Evolutionary conservation across 2,113 vertebrate genomes (phyloP).

Genomic region (Sebastes fasciatus): DNA sequence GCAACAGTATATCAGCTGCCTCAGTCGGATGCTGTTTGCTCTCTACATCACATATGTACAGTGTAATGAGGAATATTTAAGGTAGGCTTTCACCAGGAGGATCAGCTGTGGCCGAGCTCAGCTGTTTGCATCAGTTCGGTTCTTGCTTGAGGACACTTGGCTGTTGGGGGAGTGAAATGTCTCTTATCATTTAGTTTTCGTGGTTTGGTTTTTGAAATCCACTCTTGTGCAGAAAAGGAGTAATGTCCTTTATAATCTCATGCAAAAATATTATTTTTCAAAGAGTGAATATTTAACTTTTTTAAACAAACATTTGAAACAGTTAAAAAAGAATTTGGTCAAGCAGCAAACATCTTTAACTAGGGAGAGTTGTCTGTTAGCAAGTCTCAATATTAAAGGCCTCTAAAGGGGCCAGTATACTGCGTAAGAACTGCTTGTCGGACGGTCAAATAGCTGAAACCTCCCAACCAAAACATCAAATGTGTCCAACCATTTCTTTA

Average conservation of each 20-base stretch:
- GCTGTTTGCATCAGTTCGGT: neutral
- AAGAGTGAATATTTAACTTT: too few species aligned
- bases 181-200: neutral
- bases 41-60: neutral
- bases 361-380: neutral
- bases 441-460: neutral
- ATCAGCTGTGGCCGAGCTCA: neutral
- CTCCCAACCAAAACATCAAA: neutral
- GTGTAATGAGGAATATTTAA: neutral
- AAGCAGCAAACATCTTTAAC: neutral
- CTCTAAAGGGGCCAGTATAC: neutral
- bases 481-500: neutral
- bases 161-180: neutral
- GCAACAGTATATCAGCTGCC: neutral
- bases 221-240: neutral
- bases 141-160: neutral
- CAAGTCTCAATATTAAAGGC: neutral
- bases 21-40: neutral
- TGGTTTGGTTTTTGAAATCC: neutral
- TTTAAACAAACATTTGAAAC: neutral
- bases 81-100: neutral
- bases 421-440: neutral
- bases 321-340: neutral
- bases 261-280: too few species aligned
- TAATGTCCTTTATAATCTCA: too few species aligned